Evolutionary conservation across 1,140 invertebrate genomes (phyloP).

Genomic region (Anagrus nilaparvatae): DNA sequence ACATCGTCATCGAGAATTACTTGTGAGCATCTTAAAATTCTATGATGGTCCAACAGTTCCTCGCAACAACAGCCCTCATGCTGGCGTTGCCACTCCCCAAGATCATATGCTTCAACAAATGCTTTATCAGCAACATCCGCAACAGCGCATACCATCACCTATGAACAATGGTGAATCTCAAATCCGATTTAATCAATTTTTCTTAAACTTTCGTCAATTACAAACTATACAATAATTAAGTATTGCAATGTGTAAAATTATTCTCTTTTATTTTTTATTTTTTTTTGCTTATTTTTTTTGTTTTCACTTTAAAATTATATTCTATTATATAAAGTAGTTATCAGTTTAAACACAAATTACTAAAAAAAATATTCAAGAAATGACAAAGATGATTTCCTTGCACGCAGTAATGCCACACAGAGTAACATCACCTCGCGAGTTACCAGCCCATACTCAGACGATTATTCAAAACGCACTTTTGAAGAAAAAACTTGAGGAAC

Average conservation of each 20-base stretch:
- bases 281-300: conserved; percentile 6
- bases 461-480: conserved; percentile 75
- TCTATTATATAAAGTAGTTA: no score
- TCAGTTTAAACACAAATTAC: conserved; percentile 9
- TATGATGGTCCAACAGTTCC: conserved; percentile 41
- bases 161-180: conserved; percentile 38
- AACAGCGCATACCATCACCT: conserved; percentile 41
- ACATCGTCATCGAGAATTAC: conserved; percentile 58
- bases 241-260: not conserved
- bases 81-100: conserved; percentile 27
- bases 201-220: conserved; percentile 1
- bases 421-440: conserved; percentile 71
- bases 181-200: not conserved
- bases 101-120: conserved; percentile 39
- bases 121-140: conserved; percentile 34
- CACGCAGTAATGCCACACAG: conserved; percentile 56
- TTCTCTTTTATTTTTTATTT: conserved; percentile 2
- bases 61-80: conserved; percentile 44
- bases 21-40: conserved; percentile 56
- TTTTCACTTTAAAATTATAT: not conserved
- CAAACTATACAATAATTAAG: no score
- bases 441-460: conserved; percentile 70
- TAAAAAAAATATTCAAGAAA: not conserved
- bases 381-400: conserved; percentile 17
- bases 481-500: conserved; percentile 79